Evolutionary conservation across 2,797 vertebrate genomes (phyloP).

Genomic region (Tadarida brasiliensis): DNA sequence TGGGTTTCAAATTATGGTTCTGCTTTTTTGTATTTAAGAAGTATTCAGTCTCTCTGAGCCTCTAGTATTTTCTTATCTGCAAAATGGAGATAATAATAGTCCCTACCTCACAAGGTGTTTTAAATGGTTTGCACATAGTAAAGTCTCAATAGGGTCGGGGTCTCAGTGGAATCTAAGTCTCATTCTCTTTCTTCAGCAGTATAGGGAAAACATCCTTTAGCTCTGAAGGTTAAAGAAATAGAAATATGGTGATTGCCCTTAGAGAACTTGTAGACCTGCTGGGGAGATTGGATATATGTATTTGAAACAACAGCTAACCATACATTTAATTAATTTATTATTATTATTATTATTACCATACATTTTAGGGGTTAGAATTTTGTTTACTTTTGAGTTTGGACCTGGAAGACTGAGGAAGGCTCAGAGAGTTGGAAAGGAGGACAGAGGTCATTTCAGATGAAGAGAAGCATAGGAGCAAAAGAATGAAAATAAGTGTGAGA

Average conservation of each 20-base stretch:
- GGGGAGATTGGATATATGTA: background rate
- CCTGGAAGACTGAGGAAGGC: background rate
- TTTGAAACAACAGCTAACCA: background rate
- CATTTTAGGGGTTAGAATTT: background rate
- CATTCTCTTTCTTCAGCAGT: background rate
- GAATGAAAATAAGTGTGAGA: background rate
- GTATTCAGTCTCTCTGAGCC: background rate
- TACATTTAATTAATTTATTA: too few relatives aligned
- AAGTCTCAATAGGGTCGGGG: background rate
- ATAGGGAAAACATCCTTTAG: background rate
- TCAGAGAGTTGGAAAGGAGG: background rate
- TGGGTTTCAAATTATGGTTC: background rate
- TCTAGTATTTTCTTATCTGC: background rate
- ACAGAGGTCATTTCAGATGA: background rate
- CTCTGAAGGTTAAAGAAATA: background rate
- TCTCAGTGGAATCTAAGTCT: background rate
- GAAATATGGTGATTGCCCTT: background rate
- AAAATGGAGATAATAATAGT: background rate
- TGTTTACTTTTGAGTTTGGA: background rate
- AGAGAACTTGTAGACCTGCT: background rate
- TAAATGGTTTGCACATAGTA: background rate
- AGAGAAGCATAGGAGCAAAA: background rate
- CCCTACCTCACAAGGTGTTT: background rate
- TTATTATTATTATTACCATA: too few relatives aligned
- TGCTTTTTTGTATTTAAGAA: background rate